These are phyloP conservation scores for Sialia sialis DNA, from an alignment of 2,113 vertebrate species.

Conservation along the genomic window DNA sequence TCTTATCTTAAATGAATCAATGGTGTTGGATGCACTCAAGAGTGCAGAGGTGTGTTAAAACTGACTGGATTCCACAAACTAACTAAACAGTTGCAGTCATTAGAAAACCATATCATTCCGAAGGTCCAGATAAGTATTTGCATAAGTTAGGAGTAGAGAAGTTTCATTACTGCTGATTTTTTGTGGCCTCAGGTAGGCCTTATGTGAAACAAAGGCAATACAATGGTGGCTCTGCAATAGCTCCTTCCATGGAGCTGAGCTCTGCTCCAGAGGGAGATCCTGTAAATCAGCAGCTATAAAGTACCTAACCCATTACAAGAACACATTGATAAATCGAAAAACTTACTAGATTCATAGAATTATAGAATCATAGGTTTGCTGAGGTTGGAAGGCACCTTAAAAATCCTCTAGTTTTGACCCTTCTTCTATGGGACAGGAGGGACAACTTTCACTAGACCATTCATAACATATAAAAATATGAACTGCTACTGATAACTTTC, in stretches of 20 bases:
- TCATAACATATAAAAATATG: neutral
- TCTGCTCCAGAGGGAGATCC: neutral
- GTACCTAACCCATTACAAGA: neutral
- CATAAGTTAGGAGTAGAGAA: neutral
- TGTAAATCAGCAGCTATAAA: neutral
- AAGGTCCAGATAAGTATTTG: neutral
- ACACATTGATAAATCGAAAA: neutral
- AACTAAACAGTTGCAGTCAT: neutral
- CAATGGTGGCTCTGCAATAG: neutral
- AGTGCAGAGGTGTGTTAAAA: neutral
- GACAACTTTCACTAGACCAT: neutral
- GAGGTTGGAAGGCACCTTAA: neutral
- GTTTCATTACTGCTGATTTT: neutral
- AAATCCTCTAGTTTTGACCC: rapidly evolving
- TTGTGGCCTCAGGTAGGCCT: neutral
- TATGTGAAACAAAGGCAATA: neutral
- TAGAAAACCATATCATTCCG: neutral
- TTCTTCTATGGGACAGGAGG: neutral
- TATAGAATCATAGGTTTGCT: neutral
- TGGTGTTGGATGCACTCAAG: neutral
- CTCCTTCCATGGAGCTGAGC: neutral
- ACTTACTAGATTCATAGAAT: neutral
- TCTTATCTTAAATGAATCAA: neutral
- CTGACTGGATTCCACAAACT: neutral
- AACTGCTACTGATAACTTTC: neutral